Percentiles rank a stretch among this genome's conserved stretches.
Conservation (phyloP, 2,113 vertebrate species). For the Elachura formosa region DNA sequence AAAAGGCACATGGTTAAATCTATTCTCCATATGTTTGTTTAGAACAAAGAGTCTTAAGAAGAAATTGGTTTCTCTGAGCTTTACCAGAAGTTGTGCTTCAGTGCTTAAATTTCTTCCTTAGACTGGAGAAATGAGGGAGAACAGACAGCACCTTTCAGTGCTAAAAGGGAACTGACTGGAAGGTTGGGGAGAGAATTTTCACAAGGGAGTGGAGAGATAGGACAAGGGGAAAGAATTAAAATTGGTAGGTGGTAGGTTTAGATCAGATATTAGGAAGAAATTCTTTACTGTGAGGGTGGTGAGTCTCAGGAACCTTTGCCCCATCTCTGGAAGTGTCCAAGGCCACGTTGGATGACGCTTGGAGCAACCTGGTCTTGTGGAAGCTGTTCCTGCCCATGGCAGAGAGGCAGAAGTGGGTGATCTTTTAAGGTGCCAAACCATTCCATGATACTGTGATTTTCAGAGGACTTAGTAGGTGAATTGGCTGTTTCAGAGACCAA, state of each 20-base stretch:
- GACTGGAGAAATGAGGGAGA: neutral
- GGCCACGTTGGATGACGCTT: neutral
- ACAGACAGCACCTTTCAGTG: neutral
- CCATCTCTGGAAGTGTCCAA: neutral
- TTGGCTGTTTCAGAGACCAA: neutral
- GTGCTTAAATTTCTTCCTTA: neutral
- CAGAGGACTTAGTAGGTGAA: neutral
- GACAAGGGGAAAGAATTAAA: neutral
- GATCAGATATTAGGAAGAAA: neutral
- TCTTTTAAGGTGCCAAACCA: neutral
- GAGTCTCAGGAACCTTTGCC: rapidly evolving
- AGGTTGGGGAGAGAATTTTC: neutral
- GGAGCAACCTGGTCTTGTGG: neutral
- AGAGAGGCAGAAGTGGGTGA: neutral
- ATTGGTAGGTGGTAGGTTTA: neutral
- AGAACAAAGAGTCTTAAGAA: neutral
- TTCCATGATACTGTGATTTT: neutral
- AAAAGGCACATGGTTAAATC: neutral
- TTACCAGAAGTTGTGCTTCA: neutral
- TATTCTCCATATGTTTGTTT: neutral
- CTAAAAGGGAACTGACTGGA: neutral
- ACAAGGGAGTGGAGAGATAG: neutral
- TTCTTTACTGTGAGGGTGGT: neutral
- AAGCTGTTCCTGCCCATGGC: neutral
- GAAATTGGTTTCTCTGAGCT: neutral